phyloP scores from a whole-genome alignment of 2,113 vertebrate genomes.

The Cavia porcellus region DNA sequence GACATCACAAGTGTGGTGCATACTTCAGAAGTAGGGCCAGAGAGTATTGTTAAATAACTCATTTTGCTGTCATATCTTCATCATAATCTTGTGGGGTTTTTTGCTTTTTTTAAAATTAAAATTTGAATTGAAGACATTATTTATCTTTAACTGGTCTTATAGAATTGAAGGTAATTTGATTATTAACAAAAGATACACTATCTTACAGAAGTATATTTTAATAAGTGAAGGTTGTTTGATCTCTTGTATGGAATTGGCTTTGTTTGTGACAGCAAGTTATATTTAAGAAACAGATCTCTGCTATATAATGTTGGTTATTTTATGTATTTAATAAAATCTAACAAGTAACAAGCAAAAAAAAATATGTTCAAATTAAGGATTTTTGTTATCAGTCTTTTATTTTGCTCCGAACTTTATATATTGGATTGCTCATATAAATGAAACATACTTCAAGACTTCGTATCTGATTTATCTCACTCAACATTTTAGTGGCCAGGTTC shows the following conservation, averaged over 20 bases:
- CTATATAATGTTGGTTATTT: neutral
- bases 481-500: neutral
- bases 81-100: neutral
- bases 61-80: neutral
- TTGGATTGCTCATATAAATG: neutral
- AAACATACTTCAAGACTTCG: neutral
- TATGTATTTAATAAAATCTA: neutral
- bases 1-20: neutral
- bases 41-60: neutral
- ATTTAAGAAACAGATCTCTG: neutral
- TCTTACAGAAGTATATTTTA: neutral
- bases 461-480: neutral
- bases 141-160: neutral
- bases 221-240: neutral
- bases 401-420: neutral
- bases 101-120: neutral
- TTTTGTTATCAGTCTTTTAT: neutral
- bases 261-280: neutral
- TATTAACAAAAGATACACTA: neutral
- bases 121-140: neutral
- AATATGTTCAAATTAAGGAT: neutral
- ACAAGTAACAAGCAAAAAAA: neutral
- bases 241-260: neutral
- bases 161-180: conserved; percentile 1
- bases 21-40: neutral